Evolutionary conservation across 1,140 invertebrate species (phyloP).

Genomic region (Papilio dardanus): DNA sequence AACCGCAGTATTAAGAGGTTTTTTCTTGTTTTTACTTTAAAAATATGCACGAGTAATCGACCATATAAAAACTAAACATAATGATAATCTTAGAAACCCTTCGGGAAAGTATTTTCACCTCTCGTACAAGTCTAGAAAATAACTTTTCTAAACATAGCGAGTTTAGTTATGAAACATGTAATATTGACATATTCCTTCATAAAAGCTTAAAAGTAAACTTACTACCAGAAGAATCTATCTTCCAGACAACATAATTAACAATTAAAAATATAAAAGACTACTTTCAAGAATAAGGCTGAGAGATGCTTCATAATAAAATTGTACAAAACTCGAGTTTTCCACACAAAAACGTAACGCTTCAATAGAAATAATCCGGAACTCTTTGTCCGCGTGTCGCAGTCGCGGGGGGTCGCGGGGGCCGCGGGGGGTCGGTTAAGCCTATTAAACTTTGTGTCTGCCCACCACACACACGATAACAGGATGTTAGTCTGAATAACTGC

Average conservation of each 20-base stretch:
- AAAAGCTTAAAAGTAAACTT: not conserved
- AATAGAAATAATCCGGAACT: conserved; percentile 44
- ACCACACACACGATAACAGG: conserved; percentile 40
- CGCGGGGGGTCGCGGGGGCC: not conserved
- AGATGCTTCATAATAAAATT: conserved; percentile 42
- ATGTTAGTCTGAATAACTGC: not conserved
- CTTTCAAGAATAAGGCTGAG: conserved; percentile 21
- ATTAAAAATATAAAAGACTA: not conserved
- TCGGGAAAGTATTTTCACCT: no score
- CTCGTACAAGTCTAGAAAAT: no score
- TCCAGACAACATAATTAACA: not conserved
- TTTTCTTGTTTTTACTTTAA: no score
- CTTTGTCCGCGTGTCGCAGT: conserved; percentile 2
- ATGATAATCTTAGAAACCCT: no score
- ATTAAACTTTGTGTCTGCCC: conserved; percentile 42
- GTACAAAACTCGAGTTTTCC: conserved; percentile 57
- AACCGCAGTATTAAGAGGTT: no score
- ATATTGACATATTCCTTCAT: not conserved
- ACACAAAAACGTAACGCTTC: conserved; percentile 41
- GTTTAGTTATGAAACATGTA: no score
- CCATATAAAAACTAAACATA: no score
- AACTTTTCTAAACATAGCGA: no score
- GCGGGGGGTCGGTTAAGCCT: conserved; percentile 38
- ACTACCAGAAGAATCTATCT: not conserved
- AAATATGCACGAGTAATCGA: no score